phyloP scores from a whole-genome alignment of 1,140 invertebrate species.

The Drosophila kohkoa region DNA sequence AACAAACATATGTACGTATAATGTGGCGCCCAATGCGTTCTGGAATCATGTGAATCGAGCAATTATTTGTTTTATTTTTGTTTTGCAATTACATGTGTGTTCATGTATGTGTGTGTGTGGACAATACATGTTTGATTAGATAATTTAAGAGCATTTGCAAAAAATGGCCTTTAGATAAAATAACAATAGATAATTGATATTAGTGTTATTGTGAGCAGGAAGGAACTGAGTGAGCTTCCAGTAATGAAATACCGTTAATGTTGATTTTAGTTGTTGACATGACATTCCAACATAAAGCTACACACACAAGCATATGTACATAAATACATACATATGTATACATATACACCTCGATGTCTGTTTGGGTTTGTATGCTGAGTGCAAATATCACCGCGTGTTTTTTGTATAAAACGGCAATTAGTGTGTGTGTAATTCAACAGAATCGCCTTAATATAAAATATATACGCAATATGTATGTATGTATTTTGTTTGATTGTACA shows the following conservation, averaged over 20 bases:
- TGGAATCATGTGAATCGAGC: not conserved
- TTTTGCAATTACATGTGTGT: constrained; percentile 38
- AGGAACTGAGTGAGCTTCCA: constrained; percentile 18
- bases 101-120: not conserved
- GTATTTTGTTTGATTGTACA: not conserved
- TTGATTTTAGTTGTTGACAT: constrained; percentile 19
- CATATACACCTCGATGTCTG: not conserved
- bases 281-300: constrained; percentile 2
- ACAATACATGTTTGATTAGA: constrained; percentile 59
- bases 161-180: constrained; percentile 43
- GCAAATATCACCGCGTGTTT: constrained; percentile 12
- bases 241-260: not conserved
- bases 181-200: constrained; percentile 30
- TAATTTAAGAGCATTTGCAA: constrained; percentile 61
- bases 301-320: not conserved
- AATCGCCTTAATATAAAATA: not conserved
- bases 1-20: constrained; percentile 36
- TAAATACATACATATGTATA: not conserved
- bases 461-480: not conserved
- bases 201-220: constrained; percentile 22
- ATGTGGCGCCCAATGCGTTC: not conserved
- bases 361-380: not conserved
- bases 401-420: constrained; percentile 8
- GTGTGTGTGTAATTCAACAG: not conserved
- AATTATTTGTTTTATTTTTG: not conserved